Evolutionary conservation across 2,888 invertebrate species (phyloP), one percentile per base, ranked within the genome.

Genomic region (Cantharis nigra): DNA sequence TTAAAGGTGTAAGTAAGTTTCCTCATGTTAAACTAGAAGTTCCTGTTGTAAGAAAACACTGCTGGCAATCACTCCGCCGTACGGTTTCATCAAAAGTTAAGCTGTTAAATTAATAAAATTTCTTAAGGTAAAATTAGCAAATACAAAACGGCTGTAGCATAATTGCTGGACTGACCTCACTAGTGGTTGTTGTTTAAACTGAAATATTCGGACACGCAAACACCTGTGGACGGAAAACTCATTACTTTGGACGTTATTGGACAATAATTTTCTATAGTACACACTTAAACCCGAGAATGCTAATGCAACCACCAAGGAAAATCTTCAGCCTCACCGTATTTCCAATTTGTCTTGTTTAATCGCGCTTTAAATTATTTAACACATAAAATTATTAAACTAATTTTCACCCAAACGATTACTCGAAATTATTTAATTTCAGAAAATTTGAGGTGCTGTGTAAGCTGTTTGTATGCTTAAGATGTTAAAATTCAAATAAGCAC

Each of bases 151-250:
- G 30, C 74, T 64, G 71, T 63, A 71, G 71, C 71, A 71, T 75
- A 77, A 79, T 78, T 75, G 73, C 77, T 69, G 16, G 73, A 78
- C 73, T 71, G 72, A 75, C 75, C 77, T 70, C 74, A 20, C 20
- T 20, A 71, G 33, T 63, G 64, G 20, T 67, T 63, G 62, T 18
- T 72, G 63, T 18, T 72, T 79, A 73, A 79, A 80, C 79, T 79
- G 72, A 82, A 81, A 82, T 82, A 82, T 80, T 77, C 81, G 70
- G 75, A 69, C 81, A 81, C 78, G 80, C 81, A 80, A 81, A 81
- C 82, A 82, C 82, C 81, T 81, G 81, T 80, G 81, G 78, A 82
- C 82, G 78, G 75, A 78, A 76, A 81, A 82, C 82, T 81, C 82
- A 82, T 82, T 82, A 81, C 80, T 69, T 70, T 18, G 71, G 78